Evolutionary conservation across 2,113 vertebrate species (phyloP).

Genomic region (Mixornis gularis): DNA sequence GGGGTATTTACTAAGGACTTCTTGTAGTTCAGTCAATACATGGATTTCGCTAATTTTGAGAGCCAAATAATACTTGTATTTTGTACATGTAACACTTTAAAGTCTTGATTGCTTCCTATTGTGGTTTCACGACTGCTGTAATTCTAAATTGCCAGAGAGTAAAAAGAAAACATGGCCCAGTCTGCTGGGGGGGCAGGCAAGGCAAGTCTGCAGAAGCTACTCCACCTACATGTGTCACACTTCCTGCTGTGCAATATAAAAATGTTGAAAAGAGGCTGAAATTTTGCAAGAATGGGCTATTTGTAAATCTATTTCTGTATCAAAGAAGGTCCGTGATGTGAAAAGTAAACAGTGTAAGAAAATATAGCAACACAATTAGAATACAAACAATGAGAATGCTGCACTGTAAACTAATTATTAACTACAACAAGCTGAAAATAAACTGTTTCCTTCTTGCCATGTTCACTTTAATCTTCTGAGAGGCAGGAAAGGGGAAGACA

Average conservation of each 20-base stretch:
- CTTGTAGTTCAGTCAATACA: background rate
- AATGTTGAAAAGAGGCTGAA: background rate
- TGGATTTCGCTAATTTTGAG: background rate
- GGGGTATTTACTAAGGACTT: background rate
- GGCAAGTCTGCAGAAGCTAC: background rate
- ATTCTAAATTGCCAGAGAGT: background rate
- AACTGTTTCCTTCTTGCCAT: slow-evolving; percentile 23
- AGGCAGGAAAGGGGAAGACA: slow-evolving; percentile 28
- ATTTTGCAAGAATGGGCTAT: background rate
- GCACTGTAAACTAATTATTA: slow-evolving; percentile 15
- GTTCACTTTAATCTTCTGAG: slow-evolving; percentile 28
- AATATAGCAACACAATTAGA: background rate
- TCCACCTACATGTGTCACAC: background rate
- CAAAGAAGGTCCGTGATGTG: background rate
- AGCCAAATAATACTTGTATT: background rate
- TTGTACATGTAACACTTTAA: background rate
- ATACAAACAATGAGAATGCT: background rate
- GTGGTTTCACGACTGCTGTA: background rate
- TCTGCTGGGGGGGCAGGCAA: background rate
- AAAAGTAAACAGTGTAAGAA: background rate
- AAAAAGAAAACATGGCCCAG: background rate
- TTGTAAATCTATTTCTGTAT: background rate
- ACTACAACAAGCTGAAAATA: slow-evolving; percentile 34
- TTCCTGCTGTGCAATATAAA: background rate
- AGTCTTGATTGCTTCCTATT: background rate